Base-by-base conservation (phyloP, 2,888 invertebrate species). In the Pollenia amentaria region DNA sequence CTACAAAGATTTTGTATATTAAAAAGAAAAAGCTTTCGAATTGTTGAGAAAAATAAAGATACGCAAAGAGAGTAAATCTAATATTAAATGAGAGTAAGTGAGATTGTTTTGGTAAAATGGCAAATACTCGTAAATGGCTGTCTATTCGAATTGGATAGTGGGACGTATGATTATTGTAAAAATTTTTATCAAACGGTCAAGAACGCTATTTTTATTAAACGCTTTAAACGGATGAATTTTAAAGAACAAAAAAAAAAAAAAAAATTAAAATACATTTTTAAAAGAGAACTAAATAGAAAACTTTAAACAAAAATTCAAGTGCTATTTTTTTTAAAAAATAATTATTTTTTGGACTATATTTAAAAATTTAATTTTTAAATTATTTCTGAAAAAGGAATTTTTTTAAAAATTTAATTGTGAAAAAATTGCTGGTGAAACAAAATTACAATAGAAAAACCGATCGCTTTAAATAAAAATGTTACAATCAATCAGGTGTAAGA, bases 121-220 rank as follows among this genome's bases (percentile, higher is more conserved):
- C 69, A 57, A 75, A 78, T 64, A 40, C 64, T 55, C 85, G 84
- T 55, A 16, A 46, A 55, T 86, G 88, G 88, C 87, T 57, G 60
- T 62, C 87, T 82, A 81, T 76, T 29, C 42, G 21, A 42, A 16
- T 14, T 80, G 84, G 10, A 53, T 84, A 84, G 76, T 84, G 87
- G 88, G 87, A 83, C 88, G 90, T 91, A 91, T 90, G 91, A 90
- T 90, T 89, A 87, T 87, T 87, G 87, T 87, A 88, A 90, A 91
- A 91, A 87, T 91, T 92, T 92, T 92, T 91, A 92, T 92, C 93
- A 92, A 93, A 92, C 92, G 92, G 92, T 92, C 92, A 92, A 92
- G 93, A 93, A 93, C 93, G 89, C 91, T 93, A 51, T 69, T 51
- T 60, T 62, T 18, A 64, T 40, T 48, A 51, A 84, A 79, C 65